Conservation (phyloP, 1,140 invertebrate genomes). For the Bilobella aurantiaca region DNA sequence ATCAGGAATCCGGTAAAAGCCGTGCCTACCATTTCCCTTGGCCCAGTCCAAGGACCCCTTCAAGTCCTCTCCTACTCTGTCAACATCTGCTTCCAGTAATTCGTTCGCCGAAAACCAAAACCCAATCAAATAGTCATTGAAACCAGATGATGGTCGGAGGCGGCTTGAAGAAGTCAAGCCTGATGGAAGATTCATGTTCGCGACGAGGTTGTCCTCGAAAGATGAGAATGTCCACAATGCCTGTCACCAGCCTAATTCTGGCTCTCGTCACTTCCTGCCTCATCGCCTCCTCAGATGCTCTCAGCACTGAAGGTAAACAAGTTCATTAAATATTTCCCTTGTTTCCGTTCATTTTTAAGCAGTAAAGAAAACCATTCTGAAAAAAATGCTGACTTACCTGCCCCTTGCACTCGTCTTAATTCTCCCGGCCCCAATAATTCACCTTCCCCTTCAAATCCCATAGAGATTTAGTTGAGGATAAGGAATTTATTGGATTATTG, state of each 20-base stretch:
- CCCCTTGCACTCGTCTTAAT: too few species aligned
- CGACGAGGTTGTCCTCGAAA: background rate
- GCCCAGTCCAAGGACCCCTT: background rate
- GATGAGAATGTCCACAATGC: background rate
- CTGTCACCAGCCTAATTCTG: background rate
- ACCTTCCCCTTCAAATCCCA: background rate
- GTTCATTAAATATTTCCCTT: background rate
- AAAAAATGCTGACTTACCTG: too few species aligned
- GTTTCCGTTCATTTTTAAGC: too few species aligned
- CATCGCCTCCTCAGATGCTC: background rate
- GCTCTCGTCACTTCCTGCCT: background rate
- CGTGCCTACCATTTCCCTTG: too few species aligned
- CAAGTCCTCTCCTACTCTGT: background rate
- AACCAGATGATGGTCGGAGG: slow-evolving; percentile 4
- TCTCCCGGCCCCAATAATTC: too few species aligned
- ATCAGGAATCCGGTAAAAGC: background rate
- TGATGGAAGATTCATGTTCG: slow-evolving; percentile 1
- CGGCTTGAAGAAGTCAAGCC: background rate
- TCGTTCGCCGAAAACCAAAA: background rate
- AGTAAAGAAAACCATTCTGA: too few species aligned
- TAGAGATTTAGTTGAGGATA: background rate
- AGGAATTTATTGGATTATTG: background rate
- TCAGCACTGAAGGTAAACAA: background rate
- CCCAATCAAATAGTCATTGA: slow-evolving; percentile 1
- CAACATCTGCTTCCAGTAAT: background rate